Evolutionary conservation across 2,113 vertebrate species (phyloP), one percentile per base, ranked within the genome.

Genomic region (Cyprinodon tularosa): DNA sequence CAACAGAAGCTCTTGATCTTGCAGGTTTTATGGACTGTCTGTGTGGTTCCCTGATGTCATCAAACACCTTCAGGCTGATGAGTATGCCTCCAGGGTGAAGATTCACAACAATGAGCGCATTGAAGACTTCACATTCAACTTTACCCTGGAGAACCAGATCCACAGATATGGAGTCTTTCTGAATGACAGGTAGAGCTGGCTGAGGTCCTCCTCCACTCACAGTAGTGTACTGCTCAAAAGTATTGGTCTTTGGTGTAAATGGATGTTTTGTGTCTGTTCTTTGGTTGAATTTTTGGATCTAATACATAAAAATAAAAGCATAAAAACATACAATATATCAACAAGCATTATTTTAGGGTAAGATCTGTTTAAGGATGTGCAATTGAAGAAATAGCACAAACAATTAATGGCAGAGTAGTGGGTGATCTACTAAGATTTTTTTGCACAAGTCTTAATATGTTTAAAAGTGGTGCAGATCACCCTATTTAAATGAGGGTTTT

Each of bases 1-100:
- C 68, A 36, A 22, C 62, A 61, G 62, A 59, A 5, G 8, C 50
- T 67, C 20, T 70, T 47, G 8, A 12, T 63, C 44, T 29, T 72
- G 53, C 95, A 99, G 98, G 84, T 99, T 96, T 92, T 99, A 99
- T 0, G 98, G 98, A 4, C 93, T 99, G 79, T 98, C 97, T 7
- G 97, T 99, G 62, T 99, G 98, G 98, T 99, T 99, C 89, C 98
- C 98, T 0, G 97, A 99, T 12, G 97, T 99, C 88, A 99, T 99
- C 90, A 99, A 96, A 81, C 97, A 99, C 77, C 95, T 99, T 11
- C 98, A 99, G 86, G 96, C 95, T 0, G 96, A 98, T 0, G 95
- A 97, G 69, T 98, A 99, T 3, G 96, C 96, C 0, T 95, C 94
- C 66, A 92, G 92, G 80, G 96, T 96, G 44, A 97, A 95, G 93